Evolutionary conservation across 2,113 vertebrate genomes (phyloP), one percentile per base, ranked within the genome.

Genomic region (Anoura caudifer): DNA sequence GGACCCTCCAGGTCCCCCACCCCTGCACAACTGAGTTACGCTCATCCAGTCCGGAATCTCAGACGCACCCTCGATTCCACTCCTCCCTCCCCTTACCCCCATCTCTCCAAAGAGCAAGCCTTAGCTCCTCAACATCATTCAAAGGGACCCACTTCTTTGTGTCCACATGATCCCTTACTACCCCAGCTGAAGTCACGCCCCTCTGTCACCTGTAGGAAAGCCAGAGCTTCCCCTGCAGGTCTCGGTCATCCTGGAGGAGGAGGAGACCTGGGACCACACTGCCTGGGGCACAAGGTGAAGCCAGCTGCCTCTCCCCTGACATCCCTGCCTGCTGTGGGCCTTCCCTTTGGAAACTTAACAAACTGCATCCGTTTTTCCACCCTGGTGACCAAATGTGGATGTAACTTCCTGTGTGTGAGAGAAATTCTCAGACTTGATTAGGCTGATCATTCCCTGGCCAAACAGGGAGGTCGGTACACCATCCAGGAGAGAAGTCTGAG

Each of bases 291-390:
- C 59, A 13, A 4, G 5, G 54, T 3, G n/a, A 90, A 80, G 61
- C 22, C 75, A 47, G n/a, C 2, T 0, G 0, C 12, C 20, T 38
- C n/a, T 13, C 41, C 84, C 45, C 19, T 3, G 17, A 36, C 19
- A 41, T 13, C 33, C 28, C 15, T 0, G 0, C 47, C n/a, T 5
- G 10, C 76, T 28, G 45, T 0, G 10, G 70, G 76, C 15, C 59
- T 83, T 94, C 52, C 73, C 81, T 45, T 31, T 12, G 13, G 11
- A 31, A 84, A 38, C 17, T 15, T 69, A 67, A 15, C 33, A 61
- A 17, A 67, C 24, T 43, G 77, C 52, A 33, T 16, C 38, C 31
- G 20, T 54, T 63, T 63, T 70, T 50, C 41, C 7, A 8, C 2
- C 50, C 73, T 10, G 17, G 47, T 38, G 47, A 90, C 54, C 77